These are phyloP conservation scores for Celastrina argiolus DNA, from an alignment of 2,888 invertebrate genomes.

Conservation along the genomic window DNA sequence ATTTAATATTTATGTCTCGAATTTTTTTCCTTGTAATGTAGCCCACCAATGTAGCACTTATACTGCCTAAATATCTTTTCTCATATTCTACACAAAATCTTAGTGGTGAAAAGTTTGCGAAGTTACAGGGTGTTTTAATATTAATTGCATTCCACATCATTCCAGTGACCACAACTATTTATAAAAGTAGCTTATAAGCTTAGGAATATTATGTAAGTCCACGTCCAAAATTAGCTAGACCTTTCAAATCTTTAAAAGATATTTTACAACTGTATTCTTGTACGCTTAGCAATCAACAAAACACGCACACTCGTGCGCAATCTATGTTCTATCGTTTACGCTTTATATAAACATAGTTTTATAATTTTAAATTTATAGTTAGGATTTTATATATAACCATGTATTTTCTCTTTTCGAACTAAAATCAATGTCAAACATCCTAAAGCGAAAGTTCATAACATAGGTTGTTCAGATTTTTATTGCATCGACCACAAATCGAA, in stretches of 20 bases:
- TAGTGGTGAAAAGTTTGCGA: neutral
- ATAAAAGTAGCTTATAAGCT: neutral
- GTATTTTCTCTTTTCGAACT: neutral
- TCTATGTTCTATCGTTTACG: neutral
- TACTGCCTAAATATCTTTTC: neutral
- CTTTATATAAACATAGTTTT: neutral
- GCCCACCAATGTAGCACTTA: neutral
- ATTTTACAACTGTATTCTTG: conserved; percentile 14
- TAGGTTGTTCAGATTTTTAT: neutral
- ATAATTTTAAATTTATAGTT: neutral
- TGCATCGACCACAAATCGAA: conserved; percentile 7
- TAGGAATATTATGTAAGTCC: conserved; percentile 18
- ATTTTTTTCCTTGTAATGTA: neutral
- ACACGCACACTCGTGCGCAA: conserved; percentile 18
- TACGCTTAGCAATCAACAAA: conserved; percentile 10
- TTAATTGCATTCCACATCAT: conserved; percentile 6
- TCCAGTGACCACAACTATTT: neutral
- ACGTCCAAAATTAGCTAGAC: conserved; percentile 14
- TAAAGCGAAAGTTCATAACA: neutral
- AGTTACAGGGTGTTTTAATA: conserved; percentile 9
- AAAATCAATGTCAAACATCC: neutral
- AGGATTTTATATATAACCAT: neutral
- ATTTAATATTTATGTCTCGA: neutral
- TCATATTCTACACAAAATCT: neutral
- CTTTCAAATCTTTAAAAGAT: neutral